phyloP scores from a whole-genome alignment of 2,888 invertebrate species.

The Yponomeuta plumbellus region DNA sequence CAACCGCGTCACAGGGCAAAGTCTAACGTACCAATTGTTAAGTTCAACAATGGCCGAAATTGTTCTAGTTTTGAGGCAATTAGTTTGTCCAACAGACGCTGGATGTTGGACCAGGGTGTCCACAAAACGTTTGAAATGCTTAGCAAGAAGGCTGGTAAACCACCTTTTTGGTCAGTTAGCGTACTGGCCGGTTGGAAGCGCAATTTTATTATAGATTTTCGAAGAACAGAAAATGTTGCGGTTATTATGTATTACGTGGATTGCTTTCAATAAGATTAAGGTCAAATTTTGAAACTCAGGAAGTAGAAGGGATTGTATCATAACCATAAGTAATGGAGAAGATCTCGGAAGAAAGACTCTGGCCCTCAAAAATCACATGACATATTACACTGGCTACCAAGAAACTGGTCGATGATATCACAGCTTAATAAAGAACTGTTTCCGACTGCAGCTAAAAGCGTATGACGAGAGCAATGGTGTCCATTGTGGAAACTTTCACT shows the following conservation, averaged over 20 bases:
- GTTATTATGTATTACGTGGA: too few species aligned
- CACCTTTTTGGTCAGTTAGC: too few species aligned
- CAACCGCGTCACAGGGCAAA: neutral
- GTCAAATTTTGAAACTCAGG: neutral
- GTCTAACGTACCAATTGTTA: neutral
- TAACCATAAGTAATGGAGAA: neutral
- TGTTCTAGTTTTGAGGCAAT: neutral
- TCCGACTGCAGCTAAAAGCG: neutral
- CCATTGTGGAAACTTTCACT: conserved; percentile 20
- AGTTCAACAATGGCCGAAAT: neutral
- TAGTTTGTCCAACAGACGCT: neutral
- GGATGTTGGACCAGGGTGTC: neutral
- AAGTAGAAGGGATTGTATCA: neutral
- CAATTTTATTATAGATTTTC: too few species aligned
- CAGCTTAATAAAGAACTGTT: neutral
- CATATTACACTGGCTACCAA: neutral
- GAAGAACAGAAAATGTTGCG: too few species aligned
- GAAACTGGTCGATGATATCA: neutral
- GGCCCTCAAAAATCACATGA: neutral
- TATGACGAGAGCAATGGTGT: conserved; percentile 2
- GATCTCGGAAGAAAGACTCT: neutral
- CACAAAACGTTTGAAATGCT: too few species aligned
- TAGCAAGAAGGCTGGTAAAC: too few species aligned
- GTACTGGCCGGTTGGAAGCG: too few species aligned
- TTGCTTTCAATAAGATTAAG: too few species aligned